Percentiles rank a stretch among this genome's conserved stretches.
These are phyloP conservation scores for Oreochromis mossambicus DNA, from an alignment of 2,797 vertebrate genomes.

Conservation along the genomic window DNA sequence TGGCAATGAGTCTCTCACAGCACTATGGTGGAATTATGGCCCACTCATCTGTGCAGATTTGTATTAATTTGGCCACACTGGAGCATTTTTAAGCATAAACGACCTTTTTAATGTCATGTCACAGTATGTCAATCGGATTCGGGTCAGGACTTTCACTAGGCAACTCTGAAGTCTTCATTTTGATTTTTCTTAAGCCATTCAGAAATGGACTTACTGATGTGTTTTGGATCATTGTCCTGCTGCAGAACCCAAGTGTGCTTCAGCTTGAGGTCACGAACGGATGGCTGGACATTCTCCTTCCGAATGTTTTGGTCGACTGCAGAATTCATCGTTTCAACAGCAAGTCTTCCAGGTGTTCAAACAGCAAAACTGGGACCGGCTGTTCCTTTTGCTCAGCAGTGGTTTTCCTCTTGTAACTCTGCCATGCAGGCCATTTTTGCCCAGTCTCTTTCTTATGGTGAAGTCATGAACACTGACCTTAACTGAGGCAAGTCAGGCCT, in stretches of 20 bases:
- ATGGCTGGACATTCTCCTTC: accelerated
- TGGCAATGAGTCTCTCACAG: neutral
- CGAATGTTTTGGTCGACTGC: neutral
- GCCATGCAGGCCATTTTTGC: neutral
- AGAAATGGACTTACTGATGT: neutral
- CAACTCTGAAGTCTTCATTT: accelerated
- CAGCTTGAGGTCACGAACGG: neutral
- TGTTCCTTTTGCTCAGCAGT: neutral
- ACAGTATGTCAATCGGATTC: neutral
- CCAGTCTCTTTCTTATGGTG: neutral
- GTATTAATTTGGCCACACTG: neutral
- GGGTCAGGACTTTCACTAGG: neutral
- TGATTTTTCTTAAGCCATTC: neutral
- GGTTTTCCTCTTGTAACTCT: neutral
- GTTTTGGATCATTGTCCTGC: neutral
- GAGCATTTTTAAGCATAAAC: accelerated
- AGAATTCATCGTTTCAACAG: neutral
- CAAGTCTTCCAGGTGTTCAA: neutral
- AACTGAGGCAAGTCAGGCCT: neutral
- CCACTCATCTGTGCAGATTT: neutral
- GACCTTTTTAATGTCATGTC: accelerated
- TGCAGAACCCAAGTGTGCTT: neutral
- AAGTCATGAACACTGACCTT: neutral
- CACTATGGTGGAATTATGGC: accelerated
- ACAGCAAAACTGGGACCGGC: too few species aligned